Base-by-base conservation (phyloP, 2,797 vertebrate genomes). In the Cephalopachus bancanus region DNA sequence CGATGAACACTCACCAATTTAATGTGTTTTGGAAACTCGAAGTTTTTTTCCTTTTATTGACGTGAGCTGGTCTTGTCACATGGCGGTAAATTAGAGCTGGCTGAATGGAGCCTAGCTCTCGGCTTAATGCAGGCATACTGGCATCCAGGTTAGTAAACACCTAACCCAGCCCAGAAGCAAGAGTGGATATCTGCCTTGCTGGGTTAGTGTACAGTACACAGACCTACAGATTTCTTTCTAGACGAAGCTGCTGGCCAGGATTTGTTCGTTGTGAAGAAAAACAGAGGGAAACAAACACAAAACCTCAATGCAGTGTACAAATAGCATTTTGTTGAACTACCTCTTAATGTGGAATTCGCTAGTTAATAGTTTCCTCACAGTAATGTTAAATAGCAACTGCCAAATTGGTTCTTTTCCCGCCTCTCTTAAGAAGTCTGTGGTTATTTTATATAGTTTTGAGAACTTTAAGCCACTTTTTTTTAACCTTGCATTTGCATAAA, bases 281-380 rank as follows among this genome's bases (percentile, higher is more conserved):
- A 22, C 86, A 97, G 97, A 97, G 92, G 96, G 88, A 91, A 91
- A 67, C 19, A 91, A 78, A 93, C 96, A 93, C 59, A 88, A 91
- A 33, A 83, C 51, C 95, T 97, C 97, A 96, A 3, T 87, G 22
- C 94, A 96, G 91, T 92, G n/a, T 98, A 96, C 93, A 96, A 98
- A 51, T 96, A 95, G 96, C 62, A 97, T 98, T 98, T 98, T 94
- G 90, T 98, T 98, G 97, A 99, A 98, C 98, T 99, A 99, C 98
- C 98, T 99, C 98, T 98, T 95, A 97, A 94, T 69, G 60, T 98
- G 97, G 97, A 98, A 97, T 98, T 98, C 97, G 97, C 96, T 96
- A 97, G 97, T 97, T 95, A 97, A 97, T 97, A 93, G 78, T 98
- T 97, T 98, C 89, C 83, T 98, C 95, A 97, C 53, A 78, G 78